These are phyloP conservation scores for Ageneiosus marmoratus DNA, from an alignment of 2,113 vertebrate species.

Conservation along the genomic window DNA sequence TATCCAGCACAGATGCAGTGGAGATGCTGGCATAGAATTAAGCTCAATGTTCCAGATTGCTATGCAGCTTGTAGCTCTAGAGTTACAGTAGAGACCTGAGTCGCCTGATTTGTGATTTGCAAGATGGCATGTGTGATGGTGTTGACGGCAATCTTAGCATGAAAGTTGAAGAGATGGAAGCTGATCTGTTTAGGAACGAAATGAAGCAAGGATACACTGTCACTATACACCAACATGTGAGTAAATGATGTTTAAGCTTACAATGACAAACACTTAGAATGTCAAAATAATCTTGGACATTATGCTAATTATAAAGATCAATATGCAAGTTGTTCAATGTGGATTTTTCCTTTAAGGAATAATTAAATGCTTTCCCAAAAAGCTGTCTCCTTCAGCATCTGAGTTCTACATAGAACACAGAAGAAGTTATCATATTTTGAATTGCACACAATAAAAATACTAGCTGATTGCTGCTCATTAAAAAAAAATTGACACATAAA, in stretches of 20 bases:
- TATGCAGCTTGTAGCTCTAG: background rate
- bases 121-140: background rate
- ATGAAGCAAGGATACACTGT: background rate
- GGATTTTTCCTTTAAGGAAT: background rate
- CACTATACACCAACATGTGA: background rate
- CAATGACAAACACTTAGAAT: background rate
- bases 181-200: background rate
- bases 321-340: background rate
- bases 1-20: background rate
- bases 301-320: background rate
- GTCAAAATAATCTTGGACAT: background rate
- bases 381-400: background rate
- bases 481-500: background rate
- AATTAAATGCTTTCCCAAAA: background rate
- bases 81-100: background rate
- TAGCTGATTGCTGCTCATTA: background rate
- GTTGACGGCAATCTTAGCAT: background rate
- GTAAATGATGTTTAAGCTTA: background rate
- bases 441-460: background rate
- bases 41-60: background rate
- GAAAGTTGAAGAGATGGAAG: background rate
- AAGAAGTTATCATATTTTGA: background rate
- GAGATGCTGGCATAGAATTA: background rate
- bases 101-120: background rate
- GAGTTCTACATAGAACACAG: background rate